Conservation (phyloP, 2,888 invertebrate genomes). For the Willowsia nigromaculata region DNA sequence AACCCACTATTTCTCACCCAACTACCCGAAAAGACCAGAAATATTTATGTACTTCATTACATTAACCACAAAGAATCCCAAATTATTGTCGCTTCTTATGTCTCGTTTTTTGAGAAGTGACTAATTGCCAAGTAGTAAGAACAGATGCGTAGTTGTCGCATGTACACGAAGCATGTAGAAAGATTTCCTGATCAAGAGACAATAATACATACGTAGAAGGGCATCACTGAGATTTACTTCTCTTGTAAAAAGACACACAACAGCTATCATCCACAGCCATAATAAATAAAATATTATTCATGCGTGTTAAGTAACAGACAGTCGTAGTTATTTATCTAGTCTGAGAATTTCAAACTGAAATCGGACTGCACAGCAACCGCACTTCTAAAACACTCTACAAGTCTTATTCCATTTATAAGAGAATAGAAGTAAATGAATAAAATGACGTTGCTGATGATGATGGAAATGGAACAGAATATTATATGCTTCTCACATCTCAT, state of each 20-base stretch:
- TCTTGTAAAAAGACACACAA: not conserved
- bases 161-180: not conserved
- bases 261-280: not conserved
- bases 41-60: not conserved
- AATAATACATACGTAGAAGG: not conserved
- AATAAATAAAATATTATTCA: constrained; percentile 51
- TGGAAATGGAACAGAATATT: not conserved
- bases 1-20: not conserved
- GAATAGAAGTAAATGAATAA: not conserved
- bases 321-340: not conserved
- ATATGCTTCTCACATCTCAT: not conserved
- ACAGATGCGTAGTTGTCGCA: constrained; percentile 7
- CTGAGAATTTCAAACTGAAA: not conserved
- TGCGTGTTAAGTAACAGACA: not conserved
- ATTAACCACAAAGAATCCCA: not conserved
- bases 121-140: constrained; percentile 1
- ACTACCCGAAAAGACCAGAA: constrained; percentile 2
- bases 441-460: not conserved
- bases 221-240: not conserved
- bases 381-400: not conserved
- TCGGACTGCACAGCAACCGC: not conserved
- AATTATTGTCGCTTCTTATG: not conserved
- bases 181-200: not conserved
- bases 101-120: not conserved
- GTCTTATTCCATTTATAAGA: not conserved